phyloP scores from a whole-genome alignment of 2,797 vertebrate species.

The Notolepis coatsorum region DNA sequence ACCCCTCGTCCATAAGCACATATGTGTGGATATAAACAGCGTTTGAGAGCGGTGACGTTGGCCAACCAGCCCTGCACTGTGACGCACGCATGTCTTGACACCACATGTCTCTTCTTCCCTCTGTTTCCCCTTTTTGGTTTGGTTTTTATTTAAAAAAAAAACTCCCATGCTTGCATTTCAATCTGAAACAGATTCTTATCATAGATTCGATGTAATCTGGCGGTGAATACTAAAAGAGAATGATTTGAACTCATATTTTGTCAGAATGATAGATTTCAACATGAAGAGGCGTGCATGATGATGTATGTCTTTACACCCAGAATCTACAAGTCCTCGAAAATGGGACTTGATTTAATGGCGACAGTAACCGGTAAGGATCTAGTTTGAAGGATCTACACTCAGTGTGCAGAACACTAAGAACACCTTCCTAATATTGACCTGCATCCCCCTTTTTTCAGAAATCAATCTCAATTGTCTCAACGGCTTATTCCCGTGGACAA shows the following conservation, averaged over 20 bases:
- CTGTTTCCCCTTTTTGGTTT: constrained; percentile 24
- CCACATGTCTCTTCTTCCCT: constrained; percentile 16
- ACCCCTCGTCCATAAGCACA: neutral
- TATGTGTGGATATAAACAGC: neutral
- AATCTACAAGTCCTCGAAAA: constrained; percentile 19
- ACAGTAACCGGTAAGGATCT: constrained; percentile 77
- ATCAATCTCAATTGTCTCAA: no score
- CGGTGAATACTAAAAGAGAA: constrained; percentile 1
- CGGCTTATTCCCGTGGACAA: no score
- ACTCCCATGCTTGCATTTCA: constrained; percentile 15
- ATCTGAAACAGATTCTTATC: constrained; percentile 12
- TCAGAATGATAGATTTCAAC: neutral
- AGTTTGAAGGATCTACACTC: constrained; percentile 10
- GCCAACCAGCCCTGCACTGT: constrained; percentile 38
- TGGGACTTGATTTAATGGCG: constrained; percentile 44
- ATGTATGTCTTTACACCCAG: neutral
- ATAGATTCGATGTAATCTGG: neutral
- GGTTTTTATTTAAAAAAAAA: no score
- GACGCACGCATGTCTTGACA: constrained; percentile 65
- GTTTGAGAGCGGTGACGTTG: constrained; percentile 6
- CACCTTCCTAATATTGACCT: no score
- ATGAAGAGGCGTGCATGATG: neutral
- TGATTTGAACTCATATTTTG: constrained; percentile 5
- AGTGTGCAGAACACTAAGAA: no score
- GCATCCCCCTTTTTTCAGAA: no score